Evolutionary conservation across 2,797 vertebrate species (phyloP).

Genomic region (Molossus alvarezi): DNA sequence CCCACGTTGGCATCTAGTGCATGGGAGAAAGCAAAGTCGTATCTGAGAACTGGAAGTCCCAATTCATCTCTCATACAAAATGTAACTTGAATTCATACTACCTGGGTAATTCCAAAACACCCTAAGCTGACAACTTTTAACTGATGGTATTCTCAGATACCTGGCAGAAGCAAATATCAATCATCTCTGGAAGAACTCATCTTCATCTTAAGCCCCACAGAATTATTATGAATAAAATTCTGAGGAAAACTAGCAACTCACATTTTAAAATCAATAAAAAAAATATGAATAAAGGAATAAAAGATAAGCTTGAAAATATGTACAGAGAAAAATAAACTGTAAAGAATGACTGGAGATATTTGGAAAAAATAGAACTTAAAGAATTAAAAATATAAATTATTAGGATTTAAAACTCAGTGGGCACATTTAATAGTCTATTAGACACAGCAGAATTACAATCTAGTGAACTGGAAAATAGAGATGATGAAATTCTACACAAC

Average conservation of each 20-base stretch:
- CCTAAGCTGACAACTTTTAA: constrained; percentile 32
- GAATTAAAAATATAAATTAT: neutral
- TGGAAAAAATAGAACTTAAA: constrained; percentile 25
- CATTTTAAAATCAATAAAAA: constrained; percentile 59
- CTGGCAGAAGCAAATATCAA: neutral
- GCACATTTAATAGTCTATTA: constrained; percentile 29
- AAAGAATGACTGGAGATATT: constrained; percentile 1
- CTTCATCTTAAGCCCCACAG: constrained; percentile 46
- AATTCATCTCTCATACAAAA: neutral
- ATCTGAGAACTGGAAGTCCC: neutral
- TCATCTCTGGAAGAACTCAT: neutral
- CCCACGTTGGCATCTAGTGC: neutral
- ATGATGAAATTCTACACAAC: constrained; percentile 48
- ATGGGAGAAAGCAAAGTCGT: neutral
- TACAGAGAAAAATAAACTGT: constrained; percentile 42
- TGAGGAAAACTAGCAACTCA: constrained; percentile 59
- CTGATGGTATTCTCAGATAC: neutral
- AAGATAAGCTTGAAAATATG: constrained; percentile 36
- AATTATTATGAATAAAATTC: neutral
- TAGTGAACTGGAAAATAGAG: neutral
- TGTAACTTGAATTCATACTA: neutral
- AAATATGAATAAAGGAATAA: constrained; percentile 40
- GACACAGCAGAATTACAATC: constrained; percentile 26
- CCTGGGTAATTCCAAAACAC: neutral
- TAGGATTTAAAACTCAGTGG: constrained; percentile 42